Conservation (phyloP, 2,888 invertebrate species). For the Melanargia galathea region DNA sequence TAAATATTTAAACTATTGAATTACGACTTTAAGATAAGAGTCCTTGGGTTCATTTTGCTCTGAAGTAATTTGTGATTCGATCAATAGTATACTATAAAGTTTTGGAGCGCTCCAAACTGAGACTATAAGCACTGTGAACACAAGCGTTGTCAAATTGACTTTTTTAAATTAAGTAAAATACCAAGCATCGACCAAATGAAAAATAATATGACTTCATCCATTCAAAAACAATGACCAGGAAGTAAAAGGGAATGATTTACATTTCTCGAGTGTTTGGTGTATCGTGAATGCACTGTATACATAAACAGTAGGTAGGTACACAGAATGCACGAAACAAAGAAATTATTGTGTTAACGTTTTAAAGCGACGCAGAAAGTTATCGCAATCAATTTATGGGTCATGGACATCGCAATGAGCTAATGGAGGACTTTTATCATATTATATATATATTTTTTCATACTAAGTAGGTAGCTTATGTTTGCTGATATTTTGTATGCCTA, state of each 20-base stretch:
- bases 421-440: constrained; percentile 37
- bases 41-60: too few relatives aligned
- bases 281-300: constrained; percentile 9
- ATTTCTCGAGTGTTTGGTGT: constrained; percentile 22
- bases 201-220: constrained; percentile 4
- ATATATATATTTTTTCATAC: not conserved
- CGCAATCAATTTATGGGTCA: constrained; percentile 44
- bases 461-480: not conserved
- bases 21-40: too few relatives aligned
- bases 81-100: too few relatives aligned
- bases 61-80: too few relatives aligned
- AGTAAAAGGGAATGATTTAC: constrained; percentile 25
- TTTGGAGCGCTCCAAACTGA: too few relatives aligned
- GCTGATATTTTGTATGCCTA: too few relatives aligned
- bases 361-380: constrained; percentile 39
- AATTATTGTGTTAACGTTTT: constrained; percentile 33
- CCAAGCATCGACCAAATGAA: constrained; percentile 1
- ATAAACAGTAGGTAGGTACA: constrained; percentile 17
- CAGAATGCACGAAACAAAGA: constrained; percentile 29
- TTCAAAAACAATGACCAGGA: constrained; percentile 29
- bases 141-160: not conserved
- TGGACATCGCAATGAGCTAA: constrained; percentile 41
- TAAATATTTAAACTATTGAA: too few relatives aligned
- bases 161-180: constrained; percentile 9
- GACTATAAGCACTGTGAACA: too few relatives aligned